Evolutionary conservation across 2,113 vertebrate genomes (phyloP), one percentile per base, ranked within the genome.

Genomic region (Mobula hypostoma): DNA sequence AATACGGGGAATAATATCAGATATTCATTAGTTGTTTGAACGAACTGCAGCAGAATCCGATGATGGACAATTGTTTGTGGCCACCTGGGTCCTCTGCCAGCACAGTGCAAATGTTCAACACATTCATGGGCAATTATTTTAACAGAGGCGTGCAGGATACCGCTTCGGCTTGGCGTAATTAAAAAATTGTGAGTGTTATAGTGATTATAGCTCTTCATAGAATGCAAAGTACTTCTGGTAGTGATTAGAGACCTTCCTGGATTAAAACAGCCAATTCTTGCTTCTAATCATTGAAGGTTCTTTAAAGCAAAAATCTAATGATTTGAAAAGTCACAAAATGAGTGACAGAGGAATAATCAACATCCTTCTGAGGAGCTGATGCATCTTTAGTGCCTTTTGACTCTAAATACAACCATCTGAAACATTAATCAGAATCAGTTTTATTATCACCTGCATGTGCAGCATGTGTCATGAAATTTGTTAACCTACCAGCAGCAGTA

Each of bases 11-110:
- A 66, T n/a, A 88, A 66, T 66, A 66, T 36, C 61, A 32, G 85
- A 19, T 7, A 1, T 90, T 90, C 85, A 66, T 90, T 90, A 90
- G 85, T 66, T 90, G 66, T 90, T 61, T 68, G 58, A 90, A 90
- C 58, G 68, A 68, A 90, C 32, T 90, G 32, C 14, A 90, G 4
- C 14, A 32, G 85, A 17, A 7, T 63, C n/a, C 29, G 32, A 32
- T 66, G 85, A 66, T 66, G 29, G 85, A 66, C 63, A 61, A 32
- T 63, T 90, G 61, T 90, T 90, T 66, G 61, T n/a, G 40, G 63
- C 32, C 61, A 29, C 27, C 58, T 61, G 83, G 83, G 83, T 11
- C 27, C 5, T 88, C 58, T 29, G 61, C 61, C n/a, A 61, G 63
- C 61, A 90, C 85, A 17, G 29, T 90, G 17, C 15, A 15, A 66